These are phyloP conservation scores for Xiphophorus couchianus DNA, from an alignment of 2,113 vertebrate genomes.

Conservation along the genomic window DNA sequence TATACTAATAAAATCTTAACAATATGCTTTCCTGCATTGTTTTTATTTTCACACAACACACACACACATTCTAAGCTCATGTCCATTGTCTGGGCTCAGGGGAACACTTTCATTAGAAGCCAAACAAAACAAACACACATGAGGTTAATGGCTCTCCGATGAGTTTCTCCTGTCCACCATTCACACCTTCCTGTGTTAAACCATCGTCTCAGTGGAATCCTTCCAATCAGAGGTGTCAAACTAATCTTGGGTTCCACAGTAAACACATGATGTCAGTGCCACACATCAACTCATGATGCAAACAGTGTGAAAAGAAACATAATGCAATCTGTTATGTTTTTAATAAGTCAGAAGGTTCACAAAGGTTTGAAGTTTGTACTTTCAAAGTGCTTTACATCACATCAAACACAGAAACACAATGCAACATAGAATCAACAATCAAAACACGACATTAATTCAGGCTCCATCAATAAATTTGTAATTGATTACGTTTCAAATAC, in stretches of 20 bases:
- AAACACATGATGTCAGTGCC: background rate
- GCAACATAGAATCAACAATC: too few relatives aligned
- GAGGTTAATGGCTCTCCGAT: constrained; percentile 6
- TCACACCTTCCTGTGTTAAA: constrained; percentile 32
- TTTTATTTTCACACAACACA: background rate
- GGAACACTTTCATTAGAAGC: background rate
- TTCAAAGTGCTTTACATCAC: background rate
- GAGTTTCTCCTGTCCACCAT: constrained; percentile 15
- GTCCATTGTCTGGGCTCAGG: background rate
- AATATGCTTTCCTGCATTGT: background rate
- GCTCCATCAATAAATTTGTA: too few relatives aligned
- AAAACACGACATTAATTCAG: too few relatives aligned
- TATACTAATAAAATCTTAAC: background rate
- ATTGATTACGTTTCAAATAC: too few relatives aligned
- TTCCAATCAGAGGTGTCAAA: constrained; percentile 48
- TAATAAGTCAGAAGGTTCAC: background rate
- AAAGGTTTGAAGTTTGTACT: background rate
- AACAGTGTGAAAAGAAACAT: background rate
- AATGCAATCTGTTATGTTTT: constrained; percentile 21
- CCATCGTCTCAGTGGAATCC: constrained; percentile 6
- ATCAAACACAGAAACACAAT: too few relatives aligned
- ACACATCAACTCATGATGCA: background rate
- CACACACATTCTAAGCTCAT: background rate
- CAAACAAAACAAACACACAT: constrained; percentile 19
- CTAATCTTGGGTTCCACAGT: background rate